Percentiles rank a stretch among this genome's conserved stretches.
phyloP scores from a whole-genome alignment of 2,113 vertebrate species.

The Istiophorus platypterus region DNA sequence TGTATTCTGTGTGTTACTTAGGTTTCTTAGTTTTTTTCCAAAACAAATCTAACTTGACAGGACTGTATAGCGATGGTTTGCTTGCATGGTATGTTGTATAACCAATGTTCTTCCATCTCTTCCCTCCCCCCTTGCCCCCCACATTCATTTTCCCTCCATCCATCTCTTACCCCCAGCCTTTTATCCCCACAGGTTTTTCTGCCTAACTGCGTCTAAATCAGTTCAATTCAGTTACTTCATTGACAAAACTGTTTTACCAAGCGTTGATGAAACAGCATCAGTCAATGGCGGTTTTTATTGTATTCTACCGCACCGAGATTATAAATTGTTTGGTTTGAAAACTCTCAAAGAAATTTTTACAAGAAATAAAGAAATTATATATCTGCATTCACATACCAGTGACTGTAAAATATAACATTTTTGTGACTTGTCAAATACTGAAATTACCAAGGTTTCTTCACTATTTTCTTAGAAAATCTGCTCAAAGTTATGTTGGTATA shows the following conservation, averaged over 20 bases:
- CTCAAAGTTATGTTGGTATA: no score
- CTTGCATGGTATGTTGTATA: constrained; percentile 23
- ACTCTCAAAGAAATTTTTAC: neutral
- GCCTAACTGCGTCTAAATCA: neutral
- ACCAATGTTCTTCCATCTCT: constrained; percentile 4
- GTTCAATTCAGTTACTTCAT: neutral
- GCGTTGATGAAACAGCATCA: neutral
- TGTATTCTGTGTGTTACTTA: neutral
- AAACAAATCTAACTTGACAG: neutral
- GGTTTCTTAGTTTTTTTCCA: neutral
- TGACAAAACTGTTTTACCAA: no score
- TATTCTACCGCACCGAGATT: no score
- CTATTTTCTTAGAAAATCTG: no score
- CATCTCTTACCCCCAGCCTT: constrained; percentile 1
- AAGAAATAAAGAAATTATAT: neutral
- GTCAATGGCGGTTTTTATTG: neutral
- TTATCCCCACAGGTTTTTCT: neutral
- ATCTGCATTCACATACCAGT: no score
- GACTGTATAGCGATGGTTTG: neutral
- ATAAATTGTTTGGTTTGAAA: no score
- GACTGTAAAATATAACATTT: no score
- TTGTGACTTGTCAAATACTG: no score
- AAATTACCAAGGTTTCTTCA: no score
- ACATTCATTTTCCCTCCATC: constrained; percentile 1
- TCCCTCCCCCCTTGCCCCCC: constrained; percentile 9